Conservation (phyloP, 2,797 vertebrate species). For the Smutsia gigantea region DNA sequence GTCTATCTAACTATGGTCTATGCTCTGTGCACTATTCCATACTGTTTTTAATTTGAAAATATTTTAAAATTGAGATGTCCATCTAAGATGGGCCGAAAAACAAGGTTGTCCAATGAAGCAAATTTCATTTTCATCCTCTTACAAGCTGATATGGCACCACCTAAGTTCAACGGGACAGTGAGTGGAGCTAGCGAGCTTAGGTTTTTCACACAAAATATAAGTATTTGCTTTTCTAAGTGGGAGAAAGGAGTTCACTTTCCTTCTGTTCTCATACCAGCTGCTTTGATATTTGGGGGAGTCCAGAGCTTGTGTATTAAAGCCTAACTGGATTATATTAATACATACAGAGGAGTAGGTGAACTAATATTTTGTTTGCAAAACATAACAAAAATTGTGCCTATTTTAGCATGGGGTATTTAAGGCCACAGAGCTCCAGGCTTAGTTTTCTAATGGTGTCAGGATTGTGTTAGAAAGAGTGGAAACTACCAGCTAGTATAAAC, state of each 20-base stretch:
- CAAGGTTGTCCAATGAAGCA: background rate
- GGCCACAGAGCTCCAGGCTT: background rate
- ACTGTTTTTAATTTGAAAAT: background rate
- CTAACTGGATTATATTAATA: background rate
- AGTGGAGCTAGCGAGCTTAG: slow-evolving; percentile 66
- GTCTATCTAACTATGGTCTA: background rate
- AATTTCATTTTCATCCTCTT: slow-evolving; percentile 1
- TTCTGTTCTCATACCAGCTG: background rate
- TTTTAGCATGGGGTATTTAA: background rate
- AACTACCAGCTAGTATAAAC: background rate
- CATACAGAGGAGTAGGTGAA: background rate
- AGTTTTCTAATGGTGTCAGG: background rate
- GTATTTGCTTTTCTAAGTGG: background rate
- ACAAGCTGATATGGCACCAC: background rate
- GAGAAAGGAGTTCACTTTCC: background rate
- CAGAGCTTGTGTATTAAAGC: background rate
- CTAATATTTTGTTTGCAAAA: slow-evolving; percentile 11
- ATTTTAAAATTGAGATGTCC: background rate
- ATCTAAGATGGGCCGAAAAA: background rate
- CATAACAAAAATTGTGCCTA: background rate
- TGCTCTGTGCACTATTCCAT: background rate
- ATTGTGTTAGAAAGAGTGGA: background rate
- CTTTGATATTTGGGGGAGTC: background rate
- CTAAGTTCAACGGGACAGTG: background rate
- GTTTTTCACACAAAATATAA: background rate